Conservation (phyloP, 2,888 invertebrate species). For the Alloplasta piceator region DNA sequence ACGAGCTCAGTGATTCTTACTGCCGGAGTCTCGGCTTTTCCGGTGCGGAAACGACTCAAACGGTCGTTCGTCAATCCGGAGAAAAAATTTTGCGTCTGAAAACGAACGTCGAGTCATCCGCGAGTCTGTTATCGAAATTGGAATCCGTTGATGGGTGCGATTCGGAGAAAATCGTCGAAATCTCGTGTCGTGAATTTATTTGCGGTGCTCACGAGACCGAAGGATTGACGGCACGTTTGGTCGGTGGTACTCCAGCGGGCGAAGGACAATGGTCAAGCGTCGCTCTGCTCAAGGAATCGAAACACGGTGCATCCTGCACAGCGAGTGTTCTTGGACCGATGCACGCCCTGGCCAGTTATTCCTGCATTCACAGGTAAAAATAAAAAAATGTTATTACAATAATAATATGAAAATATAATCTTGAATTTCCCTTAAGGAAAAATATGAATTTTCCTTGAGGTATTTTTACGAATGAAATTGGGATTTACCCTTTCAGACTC, state of each 20-base stretch:
- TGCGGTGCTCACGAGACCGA: slow-evolving; percentile 79
- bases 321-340: slow-evolving; percentile 82
- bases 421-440: not conserved
- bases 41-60: slow-evolving; percentile 82
- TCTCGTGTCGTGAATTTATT: slow-evolving; percentile 85
- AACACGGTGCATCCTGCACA: slow-evolving; percentile 80
- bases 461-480: too few species aligned
- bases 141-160: slow-evolving; percentile 82
- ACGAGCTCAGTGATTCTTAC: slow-evolving; percentile 84
- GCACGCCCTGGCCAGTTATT: slow-evolving; percentile 82
- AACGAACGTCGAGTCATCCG: slow-evolving; percentile 74
- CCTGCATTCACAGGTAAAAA: slow-evolving; percentile 80
- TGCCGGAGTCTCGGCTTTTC: slow-evolving; percentile 85
- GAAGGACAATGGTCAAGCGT: slow-evolving; percentile 86
- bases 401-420: not conserved
- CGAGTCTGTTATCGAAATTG: slow-evolving; percentile 83
- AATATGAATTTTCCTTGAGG: not conserved
- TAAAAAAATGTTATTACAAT: slow-evolving; percentile 3
- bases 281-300: slow-evolving; percentile 83
- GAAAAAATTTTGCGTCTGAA: slow-evolving; percentile 82
- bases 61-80: slow-evolving; percentile 76
- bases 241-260: slow-evolving; percentile 84
- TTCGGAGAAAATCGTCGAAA: slow-evolving; percentile 83
- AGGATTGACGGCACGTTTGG: slow-evolving; percentile 83
- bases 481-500: slow-evolving; percentile 67